These are phyloP conservation scores for Elephantulus edwardii DNA, from an alignment of 2,113 vertebrate species.

Conservation along the genomic window DNA sequence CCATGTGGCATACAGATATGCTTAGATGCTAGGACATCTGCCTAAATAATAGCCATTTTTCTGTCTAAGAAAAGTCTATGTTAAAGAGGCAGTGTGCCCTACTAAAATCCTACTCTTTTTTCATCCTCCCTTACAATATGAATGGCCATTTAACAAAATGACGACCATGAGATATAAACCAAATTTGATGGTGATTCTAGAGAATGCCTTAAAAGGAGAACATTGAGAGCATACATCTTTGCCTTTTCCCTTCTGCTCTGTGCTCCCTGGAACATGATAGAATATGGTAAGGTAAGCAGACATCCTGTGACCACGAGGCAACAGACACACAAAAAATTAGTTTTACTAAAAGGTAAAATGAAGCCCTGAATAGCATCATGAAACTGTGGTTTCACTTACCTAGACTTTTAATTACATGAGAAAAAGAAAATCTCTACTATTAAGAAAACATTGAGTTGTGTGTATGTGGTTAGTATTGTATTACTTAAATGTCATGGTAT, in stretches of 20 bases:
- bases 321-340: neutral
- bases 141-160: neutral
- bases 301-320: neutral
- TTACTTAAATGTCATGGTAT: neutral
- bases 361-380: neutral
- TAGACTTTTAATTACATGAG: neutral
- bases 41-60: neutral
- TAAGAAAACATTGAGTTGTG: neutral
- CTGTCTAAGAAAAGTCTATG: neutral
- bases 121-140: neutral
- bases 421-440: neutral
- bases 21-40: neutral
- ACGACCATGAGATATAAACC: neutral
- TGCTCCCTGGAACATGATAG: neutral
- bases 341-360: neutral
- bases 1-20: neutral
- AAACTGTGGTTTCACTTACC: neutral
- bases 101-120: neutral
- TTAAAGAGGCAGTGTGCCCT: neutral
- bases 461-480: neutral
- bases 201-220: neutral
- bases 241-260: neutral
- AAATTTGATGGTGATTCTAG: neutral
- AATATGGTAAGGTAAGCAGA: neutral
- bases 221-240: neutral